Base-by-base conservation (phyloP, 2,797 vertebrate species). In the Sphenodon punctatus region DNA sequence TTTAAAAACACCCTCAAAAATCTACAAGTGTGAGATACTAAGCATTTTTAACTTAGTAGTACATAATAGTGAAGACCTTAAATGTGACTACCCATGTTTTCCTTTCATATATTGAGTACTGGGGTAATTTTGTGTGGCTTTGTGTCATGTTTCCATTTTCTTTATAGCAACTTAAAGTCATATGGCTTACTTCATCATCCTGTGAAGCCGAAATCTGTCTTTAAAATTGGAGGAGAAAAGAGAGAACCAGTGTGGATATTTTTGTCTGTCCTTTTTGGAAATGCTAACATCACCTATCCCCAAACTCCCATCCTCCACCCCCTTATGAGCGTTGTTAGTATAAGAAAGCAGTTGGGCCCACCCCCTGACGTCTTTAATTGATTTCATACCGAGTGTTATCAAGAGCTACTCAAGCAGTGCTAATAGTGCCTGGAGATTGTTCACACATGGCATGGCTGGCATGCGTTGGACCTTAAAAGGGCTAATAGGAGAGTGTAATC, bases 341-440 rank as follows among this genome's bases (percentile, higher is more conserved):
- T 86, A 86, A 86, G 87, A 82, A 88, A 92, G 80, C 45, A 56
- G 86, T 49, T 71, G 84, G 87, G 84, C 86, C 88, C 92, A 94
- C 91, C 92, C 82, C 87, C 90, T 93, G 92, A 95, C 41, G 89
- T 95, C 94, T 95, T 94, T 95, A 96, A 96, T 95, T 94, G 95
- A 94, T 92, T 95, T 94, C 94, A 89, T 65, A 82, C 82, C 0
- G 89, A 93, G 90, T 87, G 86, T 95, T 93, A 93, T 87, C 93
- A 91, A 93, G 89, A 91, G 83, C 83, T 93, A 92, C 80, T 93
- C 93, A 91, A 93, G 94, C 91, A 68, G 80, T 84, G 85, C 90
- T 95, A 94, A 96, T 92, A 73, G 90, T 69, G 90, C 88, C 90
- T 89, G 86, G 76, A 77, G 91, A 90, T 42, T 89, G 90, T 85